Conservation (phyloP, 2,113 vertebrate genomes). For the Oxygymnocypris stewartii region DNA sequence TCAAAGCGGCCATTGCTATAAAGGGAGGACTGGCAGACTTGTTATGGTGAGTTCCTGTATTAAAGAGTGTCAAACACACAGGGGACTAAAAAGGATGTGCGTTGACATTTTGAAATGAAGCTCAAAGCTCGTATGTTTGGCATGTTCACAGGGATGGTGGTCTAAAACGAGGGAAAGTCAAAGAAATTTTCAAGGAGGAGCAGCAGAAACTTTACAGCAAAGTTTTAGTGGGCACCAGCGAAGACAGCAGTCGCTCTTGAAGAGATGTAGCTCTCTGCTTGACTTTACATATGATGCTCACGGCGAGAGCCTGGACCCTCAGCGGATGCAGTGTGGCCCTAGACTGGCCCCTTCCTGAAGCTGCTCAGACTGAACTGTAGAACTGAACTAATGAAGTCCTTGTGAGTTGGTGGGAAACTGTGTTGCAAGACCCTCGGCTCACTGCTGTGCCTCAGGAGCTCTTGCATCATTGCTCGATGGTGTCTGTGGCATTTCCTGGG, state of each 20-base stretch:
- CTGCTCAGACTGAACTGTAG: background rate
- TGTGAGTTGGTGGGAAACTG: background rate
- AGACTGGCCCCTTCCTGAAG: constrained; percentile 2
- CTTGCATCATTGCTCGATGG: constrained; percentile 41
- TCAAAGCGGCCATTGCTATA: constrained; percentile 85
- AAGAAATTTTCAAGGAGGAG: constrained; percentile 84
- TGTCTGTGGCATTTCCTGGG: constrained; percentile 23
- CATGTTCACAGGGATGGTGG: constrained; percentile 80
- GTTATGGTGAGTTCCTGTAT: constrained; percentile 77
- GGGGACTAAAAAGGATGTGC: background rate
- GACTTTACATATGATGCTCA: background rate
- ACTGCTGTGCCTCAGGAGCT: constrained; percentile 20
- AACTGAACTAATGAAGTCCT: constrained; percentile 2
- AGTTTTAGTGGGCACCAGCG: constrained; percentile 81
- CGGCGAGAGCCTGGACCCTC: background rate
- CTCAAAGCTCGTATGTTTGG: background rate
- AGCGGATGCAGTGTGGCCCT: background rate
- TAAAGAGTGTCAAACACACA: background rate
- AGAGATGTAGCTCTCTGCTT: background rate
- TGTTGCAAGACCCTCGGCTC: background rate
- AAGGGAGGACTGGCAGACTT: constrained; percentile 87
- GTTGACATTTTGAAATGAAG: background rate
- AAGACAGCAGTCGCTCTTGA: constrained; percentile 83
- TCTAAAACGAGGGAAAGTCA: constrained; percentile 86
- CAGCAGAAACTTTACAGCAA: constrained; percentile 91